Evolutionary conservation across 2,797 vertebrate genomes (phyloP).

Genomic region (Semotilus atromaculatus): DNA sequence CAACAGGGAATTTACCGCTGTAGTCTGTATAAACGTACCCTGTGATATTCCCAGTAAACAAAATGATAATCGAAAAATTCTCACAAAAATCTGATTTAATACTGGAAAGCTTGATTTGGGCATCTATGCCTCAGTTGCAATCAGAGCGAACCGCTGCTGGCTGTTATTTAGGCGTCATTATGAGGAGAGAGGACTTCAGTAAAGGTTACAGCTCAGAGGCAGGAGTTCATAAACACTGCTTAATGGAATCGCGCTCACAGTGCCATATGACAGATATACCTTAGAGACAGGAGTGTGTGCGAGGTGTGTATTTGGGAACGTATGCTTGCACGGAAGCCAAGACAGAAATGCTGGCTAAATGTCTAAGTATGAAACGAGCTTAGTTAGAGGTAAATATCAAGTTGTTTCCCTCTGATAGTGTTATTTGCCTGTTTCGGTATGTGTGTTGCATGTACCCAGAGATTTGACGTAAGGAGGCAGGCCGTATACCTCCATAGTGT

Average conservation of each 20-base stretch:
- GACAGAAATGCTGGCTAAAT: conserved; percentile 8
- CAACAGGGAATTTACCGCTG: too few relatives aligned
- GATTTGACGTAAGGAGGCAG: conserved; percentile 38
- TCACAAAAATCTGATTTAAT: conserved; percentile 1
- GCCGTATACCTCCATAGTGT: conserved; percentile 40
- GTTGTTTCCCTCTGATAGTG: conserved; percentile 27
- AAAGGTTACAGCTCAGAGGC: conserved; percentile 47
- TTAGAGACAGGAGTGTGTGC: conserved; percentile 21
- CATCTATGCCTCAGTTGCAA: conserved; percentile 8
- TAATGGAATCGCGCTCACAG: conserved; percentile 27
- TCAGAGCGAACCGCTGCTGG: conserved; percentile 5
- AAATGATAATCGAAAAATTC: background rate
- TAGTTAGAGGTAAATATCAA: conserved; percentile 38
- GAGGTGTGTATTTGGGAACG: background rate
- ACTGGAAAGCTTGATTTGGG: background rate
- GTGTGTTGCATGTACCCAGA: conserved; percentile 13
- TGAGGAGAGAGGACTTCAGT: conserved; percentile 32
- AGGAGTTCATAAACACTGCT: conserved; percentile 46
- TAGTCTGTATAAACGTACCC: background rate
- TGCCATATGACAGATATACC: conserved; percentile 36
- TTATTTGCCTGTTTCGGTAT: conserved; percentile 26
- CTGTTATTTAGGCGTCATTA: conserved; percentile 43
- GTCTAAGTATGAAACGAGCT: conserved; percentile 30
- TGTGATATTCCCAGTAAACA: background rate
- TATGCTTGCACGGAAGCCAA: conserved; percentile 14